Percentiles rank a stretch among this genome's conserved stretches.
Evolutionary conservation across 2,113 vertebrate genomes (phyloP).

Genomic region (Crotalus horridus): DNA sequence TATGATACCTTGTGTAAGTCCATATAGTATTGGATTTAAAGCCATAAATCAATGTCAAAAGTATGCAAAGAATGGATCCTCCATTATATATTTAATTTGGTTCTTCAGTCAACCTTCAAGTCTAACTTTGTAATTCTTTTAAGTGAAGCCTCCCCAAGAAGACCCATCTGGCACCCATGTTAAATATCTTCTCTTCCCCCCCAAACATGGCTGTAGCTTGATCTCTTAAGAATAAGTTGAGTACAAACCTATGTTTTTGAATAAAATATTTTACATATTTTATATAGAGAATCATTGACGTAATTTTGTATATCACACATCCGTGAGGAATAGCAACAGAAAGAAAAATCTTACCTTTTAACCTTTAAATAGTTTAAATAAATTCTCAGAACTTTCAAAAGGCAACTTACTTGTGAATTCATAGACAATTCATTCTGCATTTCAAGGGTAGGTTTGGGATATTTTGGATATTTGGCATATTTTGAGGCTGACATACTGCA

Average conservation of each 20-base stretch:
- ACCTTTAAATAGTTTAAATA: neutral
- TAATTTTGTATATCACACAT: neutral
- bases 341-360: neutral
- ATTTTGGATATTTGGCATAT: neutral
- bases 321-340: neutral
- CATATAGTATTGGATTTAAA: neutral
- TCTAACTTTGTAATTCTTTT: neutral
- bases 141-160: neutral
- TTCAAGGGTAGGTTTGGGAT: neutral
- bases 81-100: neutral
- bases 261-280: neutral
- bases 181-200: neutral
- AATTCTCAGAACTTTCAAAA: neutral
- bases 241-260: neutral
- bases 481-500: constrained; percentile 5
- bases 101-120: neutral
- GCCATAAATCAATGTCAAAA: neutral
- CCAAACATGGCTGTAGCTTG: neutral
- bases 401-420: constrained; percentile 12
- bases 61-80: neutral
- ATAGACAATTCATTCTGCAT: constrained; percentile 22
- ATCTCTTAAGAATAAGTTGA: neutral
- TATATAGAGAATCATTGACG: neutral
- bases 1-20: neutral
- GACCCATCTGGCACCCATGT: neutral